These are phyloP conservation scores for Hiodon alosoides DNA, from an alignment of 2,113 vertebrate species.

Conservation along the genomic window DNA sequence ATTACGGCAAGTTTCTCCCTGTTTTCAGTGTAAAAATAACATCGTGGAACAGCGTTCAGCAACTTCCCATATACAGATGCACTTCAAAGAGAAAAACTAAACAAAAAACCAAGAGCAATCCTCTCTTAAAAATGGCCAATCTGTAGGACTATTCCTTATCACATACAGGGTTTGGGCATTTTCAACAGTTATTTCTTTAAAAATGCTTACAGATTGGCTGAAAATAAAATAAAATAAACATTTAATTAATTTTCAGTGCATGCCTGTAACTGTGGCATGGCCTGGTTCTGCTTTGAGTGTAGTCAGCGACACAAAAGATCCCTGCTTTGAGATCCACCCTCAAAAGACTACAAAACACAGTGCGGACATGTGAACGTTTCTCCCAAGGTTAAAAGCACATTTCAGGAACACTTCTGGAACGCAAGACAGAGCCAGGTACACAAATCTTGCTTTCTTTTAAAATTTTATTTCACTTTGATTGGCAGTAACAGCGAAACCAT, in stretches of 20 bases:
- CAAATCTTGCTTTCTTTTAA: constrained; percentile 35
- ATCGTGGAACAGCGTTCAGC: not conserved
- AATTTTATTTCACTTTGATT: constrained; percentile 62
- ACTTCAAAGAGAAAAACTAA: not conserved
- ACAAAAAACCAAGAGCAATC: too few relatives aligned
- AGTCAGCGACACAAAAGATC: not conserved
- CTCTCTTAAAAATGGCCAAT: too few relatives aligned
- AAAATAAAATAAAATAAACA: not conserved
- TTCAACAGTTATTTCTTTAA: not conserved
- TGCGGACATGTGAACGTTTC: too few relatives aligned
- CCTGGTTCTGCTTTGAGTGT: not conserved
- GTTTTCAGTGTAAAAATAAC: not conserved
- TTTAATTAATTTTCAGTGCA: constrained; percentile 33
- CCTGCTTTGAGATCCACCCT: not conserved
- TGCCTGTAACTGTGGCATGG: constrained; percentile 25
- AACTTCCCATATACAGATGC: not conserved
- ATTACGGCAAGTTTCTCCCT: not conserved
- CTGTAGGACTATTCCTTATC: too few relatives aligned
- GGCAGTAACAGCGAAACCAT: constrained; percentile 63
- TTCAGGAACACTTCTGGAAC: not conserved
- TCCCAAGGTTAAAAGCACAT: too few relatives aligned
- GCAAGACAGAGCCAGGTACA: not conserved
- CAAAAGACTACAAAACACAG: too few relatives aligned
- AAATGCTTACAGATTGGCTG: not conserved
- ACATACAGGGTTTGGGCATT: too few relatives aligned